Percentiles rank a stretch among this genome's conserved stretches.
Conservation (phyloP, 2,888 invertebrate species). For the Sceliomorpha sp. region DNA sequence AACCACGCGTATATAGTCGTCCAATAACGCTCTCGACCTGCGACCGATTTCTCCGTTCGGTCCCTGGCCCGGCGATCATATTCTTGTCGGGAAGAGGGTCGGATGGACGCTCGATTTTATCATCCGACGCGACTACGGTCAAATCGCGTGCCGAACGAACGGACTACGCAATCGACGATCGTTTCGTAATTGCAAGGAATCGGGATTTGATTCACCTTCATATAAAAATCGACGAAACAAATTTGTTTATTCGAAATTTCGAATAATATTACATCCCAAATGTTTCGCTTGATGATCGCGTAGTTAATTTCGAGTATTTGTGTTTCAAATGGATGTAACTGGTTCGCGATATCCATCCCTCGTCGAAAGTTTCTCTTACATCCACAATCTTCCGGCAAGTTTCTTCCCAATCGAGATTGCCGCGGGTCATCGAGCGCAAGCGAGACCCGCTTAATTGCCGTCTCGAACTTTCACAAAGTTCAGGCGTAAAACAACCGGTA, state of each 20-base stretch:
- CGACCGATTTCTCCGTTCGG: conserved; percentile 27
- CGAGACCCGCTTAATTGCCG: conserved; percentile 29
- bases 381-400: conserved; percentile 11
- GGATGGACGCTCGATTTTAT: neutral
- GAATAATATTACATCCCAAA: no score
- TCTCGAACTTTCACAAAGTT: conserved; percentile 28
- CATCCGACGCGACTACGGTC: neutral
- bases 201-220: neutral
- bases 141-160: neutral
- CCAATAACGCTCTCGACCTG: conserved; percentile 51
- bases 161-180: neutral
- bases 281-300: neutral
- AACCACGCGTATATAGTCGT: conserved; percentile 65
- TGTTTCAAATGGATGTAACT: conserved; percentile 30
- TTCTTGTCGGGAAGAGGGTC: neutral
- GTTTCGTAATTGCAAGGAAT: conserved; percentile 1
- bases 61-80: neutral
- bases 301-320: conserved; percentile 38
- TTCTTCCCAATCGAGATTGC: conserved; percentile 28
- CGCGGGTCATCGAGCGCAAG: conserved; percentile 33
- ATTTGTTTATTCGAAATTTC: no score
- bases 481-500: no score
- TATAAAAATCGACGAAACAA: no score
- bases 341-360: conserved; percentile 22
- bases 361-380: conserved; percentile 22